phyloP scores from a whole-genome alignment of 2,113 vertebrate genomes.

The Egretta garzetta region DNA sequence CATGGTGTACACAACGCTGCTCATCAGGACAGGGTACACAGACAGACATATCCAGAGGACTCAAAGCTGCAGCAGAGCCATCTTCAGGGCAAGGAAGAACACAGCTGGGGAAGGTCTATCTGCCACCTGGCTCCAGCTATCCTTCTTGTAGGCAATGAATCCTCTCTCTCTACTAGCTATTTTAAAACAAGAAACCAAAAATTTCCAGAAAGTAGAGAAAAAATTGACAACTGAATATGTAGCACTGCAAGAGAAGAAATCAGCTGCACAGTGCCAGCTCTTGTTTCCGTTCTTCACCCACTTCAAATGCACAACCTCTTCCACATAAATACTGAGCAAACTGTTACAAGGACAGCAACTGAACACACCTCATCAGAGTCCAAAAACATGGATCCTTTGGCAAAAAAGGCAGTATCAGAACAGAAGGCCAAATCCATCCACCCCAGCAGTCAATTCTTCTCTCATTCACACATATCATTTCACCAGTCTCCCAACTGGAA shows the following conservation, averaged over 20 bases:
- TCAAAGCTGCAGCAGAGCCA: neutral
- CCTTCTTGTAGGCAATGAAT: neutral
- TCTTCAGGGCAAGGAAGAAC: neutral
- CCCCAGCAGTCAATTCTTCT: neutral
- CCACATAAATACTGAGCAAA: neutral
- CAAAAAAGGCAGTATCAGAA: conserved; percentile 1
- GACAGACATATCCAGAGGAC: neutral
- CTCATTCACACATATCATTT: neutral
- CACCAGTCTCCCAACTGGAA: neutral
- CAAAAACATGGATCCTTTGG: neutral
- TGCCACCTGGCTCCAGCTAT: neutral
- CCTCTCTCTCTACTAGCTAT: neutral
- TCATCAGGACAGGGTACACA: neutral
- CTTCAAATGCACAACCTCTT: conserved; percentile 38
- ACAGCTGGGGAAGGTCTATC: neutral
- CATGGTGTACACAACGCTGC: accelerated
- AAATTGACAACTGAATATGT: conserved; percentile 15
- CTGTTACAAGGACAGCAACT: conserved; percentile 11
- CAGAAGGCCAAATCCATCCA: conserved; percentile 11
- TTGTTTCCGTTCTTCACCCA: neutral
- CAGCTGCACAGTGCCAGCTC: neutral
- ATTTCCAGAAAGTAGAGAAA: neutral
- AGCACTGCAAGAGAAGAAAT: neutral
- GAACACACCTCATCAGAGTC: neutral
- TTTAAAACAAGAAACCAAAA: conserved; percentile 22